Evolutionary conservation across 2,888 invertebrate species (phyloP).

Genomic region (Lasioglossum calceatum): DNA sequence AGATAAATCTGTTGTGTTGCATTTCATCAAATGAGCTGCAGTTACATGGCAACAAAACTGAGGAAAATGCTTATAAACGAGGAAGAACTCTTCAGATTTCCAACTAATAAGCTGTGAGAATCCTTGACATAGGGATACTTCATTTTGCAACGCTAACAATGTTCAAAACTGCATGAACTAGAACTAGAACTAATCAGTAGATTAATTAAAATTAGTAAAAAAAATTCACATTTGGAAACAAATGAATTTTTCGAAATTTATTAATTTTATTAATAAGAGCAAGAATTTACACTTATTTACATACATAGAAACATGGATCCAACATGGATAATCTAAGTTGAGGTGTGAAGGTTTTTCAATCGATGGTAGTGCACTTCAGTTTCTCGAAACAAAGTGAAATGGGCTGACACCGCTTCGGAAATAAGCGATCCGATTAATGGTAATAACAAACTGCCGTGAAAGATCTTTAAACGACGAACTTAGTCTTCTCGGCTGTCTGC

Average conservation of each 20-base stretch:
- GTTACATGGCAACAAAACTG: neutral
- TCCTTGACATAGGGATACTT: neutral
- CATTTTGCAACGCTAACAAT: neutral
- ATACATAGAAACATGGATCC: too few relatives aligned
- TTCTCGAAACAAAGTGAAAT: neutral
- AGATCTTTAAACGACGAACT: neutral
- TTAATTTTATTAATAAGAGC: too few relatives aligned
- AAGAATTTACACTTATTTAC: too few relatives aligned
- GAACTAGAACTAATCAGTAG: neutral
- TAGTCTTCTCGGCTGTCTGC: slow-evolving; percentile 15
- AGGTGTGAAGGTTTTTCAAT: too few relatives aligned
- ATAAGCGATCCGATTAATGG: neutral
- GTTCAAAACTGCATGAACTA: neutral
- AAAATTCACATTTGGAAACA: neutral
- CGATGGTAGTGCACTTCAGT: too few relatives aligned
- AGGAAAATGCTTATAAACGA: neutral
- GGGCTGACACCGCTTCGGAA: neutral
- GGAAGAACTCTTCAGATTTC: neutral
- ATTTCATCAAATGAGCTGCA: neutral
- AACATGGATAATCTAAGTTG: too few relatives aligned
- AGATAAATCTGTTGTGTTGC: neutral
- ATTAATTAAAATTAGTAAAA: neutral
- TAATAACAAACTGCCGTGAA: neutral
- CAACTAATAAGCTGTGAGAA: too few relatives aligned
- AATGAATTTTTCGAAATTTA: neutral